These are phyloP conservation scores for Diplodus sargus DNA, from an alignment of 2,797 vertebrate species.

Conservation along the genomic window DNA sequence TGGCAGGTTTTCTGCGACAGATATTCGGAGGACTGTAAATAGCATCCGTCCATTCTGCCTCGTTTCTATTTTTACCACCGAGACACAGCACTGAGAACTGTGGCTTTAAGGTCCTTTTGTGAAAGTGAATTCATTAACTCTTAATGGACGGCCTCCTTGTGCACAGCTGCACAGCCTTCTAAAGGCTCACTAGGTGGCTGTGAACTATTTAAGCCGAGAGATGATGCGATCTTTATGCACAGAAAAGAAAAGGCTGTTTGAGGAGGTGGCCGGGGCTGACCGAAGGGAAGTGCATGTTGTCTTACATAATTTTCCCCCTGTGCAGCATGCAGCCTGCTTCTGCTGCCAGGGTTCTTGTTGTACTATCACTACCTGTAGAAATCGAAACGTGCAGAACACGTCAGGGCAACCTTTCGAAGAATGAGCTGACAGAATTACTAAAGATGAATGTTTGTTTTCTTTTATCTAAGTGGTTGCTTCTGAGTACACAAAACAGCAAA, in stretches of 20 bases:
- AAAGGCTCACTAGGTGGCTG: constrained; percentile 63
- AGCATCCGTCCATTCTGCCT: constrained; percentile 83
- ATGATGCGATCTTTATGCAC: constrained; percentile 50
- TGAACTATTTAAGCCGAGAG: constrained; percentile 58
- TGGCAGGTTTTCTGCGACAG: constrained; percentile 78
- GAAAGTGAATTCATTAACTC: constrained; percentile 87
- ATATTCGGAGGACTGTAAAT: constrained; percentile 85
- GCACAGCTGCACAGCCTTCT: constrained; percentile 70
- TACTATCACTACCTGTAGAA: constrained; percentile 20
- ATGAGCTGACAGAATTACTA: background rate
- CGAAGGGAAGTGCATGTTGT: constrained; percentile 56
- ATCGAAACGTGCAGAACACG: constrained; percentile 15
- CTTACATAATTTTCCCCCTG: constrained; percentile 56
- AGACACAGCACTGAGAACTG: constrained; percentile 80
- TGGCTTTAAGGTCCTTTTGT: constrained; percentile 87
- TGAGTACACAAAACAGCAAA: background rate
- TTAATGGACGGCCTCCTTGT: constrained; percentile 80
- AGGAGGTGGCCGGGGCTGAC: constrained; percentile 64
- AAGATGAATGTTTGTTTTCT: background rate
- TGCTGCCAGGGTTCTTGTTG: constrained; percentile 24
- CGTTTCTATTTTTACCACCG: constrained; percentile 86
- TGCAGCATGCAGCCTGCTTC: constrained; percentile 20
- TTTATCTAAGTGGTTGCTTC: background rate
- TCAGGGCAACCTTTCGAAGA: constrained; percentile 4
- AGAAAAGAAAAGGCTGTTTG: constrained; percentile 43